Percentiles rank a stretch among this genome's conserved stretches.
These are phyloP conservation scores for Chaunax sp. DNA, from an alignment of 2,797 vertebrate species.

Conservation along the genomic window DNA sequence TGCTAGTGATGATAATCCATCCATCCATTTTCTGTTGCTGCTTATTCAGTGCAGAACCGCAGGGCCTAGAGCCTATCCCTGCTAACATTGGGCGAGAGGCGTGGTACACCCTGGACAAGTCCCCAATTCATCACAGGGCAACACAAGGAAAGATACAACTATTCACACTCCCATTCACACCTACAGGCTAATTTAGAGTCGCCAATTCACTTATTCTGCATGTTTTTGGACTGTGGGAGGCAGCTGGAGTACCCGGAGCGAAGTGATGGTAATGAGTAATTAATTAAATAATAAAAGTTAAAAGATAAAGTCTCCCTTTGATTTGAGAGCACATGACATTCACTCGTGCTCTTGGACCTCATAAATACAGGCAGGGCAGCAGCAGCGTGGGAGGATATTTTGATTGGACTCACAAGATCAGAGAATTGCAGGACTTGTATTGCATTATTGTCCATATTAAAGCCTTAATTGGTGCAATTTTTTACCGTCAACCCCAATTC, in stretches of 20 bases:
- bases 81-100: too few species aligned
- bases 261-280: not conserved
- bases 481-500: not conserved
- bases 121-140: too few species aligned
- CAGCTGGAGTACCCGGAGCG: too few species aligned
- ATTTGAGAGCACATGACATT: slow-evolving; percentile 2
- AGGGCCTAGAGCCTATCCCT: too few species aligned
- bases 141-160: too few species aligned
- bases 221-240: too few species aligned
- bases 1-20: slow-evolving; percentile 4
- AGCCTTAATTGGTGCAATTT: not conserved
- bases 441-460: not conserved
- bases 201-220: too few species aligned
- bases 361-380: slow-evolving; percentile 13
- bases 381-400: slow-evolving; percentile 13
- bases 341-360: slow-evolving; percentile 8
- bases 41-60: too few species aligned
- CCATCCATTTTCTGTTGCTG: too few species aligned
- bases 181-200: too few species aligned
- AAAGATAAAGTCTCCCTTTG: slow-evolving; percentile 15
- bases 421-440: not conserved
- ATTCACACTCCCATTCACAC: too few species aligned
- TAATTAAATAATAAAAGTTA: slow-evolving; percentile 34
- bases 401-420: slow-evolving; percentile 10
- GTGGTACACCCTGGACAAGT: too few species aligned